phyloP scores from a whole-genome alignment of 2,113 vertebrate genomes.

The Laticauda colubrina region DNA sequence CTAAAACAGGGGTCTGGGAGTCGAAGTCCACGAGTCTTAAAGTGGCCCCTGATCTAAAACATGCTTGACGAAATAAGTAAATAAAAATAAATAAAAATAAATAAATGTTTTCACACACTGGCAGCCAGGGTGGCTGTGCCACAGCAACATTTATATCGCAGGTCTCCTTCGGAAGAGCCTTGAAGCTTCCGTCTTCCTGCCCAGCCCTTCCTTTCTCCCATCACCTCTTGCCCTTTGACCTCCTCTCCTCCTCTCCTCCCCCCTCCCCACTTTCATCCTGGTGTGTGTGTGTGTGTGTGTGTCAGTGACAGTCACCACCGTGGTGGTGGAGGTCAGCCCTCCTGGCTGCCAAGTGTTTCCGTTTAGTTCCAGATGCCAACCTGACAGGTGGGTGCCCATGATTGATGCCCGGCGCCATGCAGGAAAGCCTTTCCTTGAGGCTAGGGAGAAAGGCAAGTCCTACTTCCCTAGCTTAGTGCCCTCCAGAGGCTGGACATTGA shows the following conservation, averaged over 20 bases:
- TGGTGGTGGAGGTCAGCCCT: conserved; percentile 60
- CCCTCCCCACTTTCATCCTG: background rate
- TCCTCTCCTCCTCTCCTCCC: background rate
- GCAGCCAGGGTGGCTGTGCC: no score
- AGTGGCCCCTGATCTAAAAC: no score
- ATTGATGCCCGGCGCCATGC: conserved; percentile 81
- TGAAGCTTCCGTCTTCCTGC: background rate
- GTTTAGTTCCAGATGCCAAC: conserved; percentile 97
- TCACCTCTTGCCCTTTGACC: rapidly evolving
- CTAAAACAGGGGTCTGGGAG: no score
- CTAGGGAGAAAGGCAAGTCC: no score
- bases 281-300: no score
- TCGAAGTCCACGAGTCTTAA: no score
- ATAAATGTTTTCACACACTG: no score
- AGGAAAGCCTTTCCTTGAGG: conserved; percentile 11
- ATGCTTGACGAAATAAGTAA: no score
- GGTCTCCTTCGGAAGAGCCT: background rate
- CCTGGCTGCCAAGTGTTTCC: conserved; percentile 76
- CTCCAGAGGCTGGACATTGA: background rate
- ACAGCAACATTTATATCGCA: no score
- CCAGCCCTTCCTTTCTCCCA: background rate
- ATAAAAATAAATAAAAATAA: no score
- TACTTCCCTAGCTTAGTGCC: background rate
- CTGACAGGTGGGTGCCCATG: conserved; percentile 88
- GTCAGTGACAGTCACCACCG: background rate